These are phyloP conservation scores for Sebastes ruberrimus DNA, from an alignment of 2,797 vertebrate genomes.

Conservation along the genomic window DNA sequence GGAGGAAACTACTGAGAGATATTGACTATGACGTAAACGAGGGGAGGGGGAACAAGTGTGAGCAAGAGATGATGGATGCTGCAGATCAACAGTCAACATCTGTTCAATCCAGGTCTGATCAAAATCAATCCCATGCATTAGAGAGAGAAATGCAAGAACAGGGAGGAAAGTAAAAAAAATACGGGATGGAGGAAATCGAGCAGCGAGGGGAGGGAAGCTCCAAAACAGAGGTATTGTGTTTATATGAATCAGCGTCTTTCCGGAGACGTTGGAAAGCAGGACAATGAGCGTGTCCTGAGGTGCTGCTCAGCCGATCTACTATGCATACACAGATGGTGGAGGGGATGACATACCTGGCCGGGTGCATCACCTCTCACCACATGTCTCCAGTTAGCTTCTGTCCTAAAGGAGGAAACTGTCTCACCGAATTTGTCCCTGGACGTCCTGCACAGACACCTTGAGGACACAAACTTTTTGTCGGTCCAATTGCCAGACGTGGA, in stretches of 20 bases:
- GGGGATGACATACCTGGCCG: neutral
- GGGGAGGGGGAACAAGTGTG: conserved; percentile 3
- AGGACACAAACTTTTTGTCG: conserved; percentile 6
- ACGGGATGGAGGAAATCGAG: neutral
- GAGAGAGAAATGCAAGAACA: neutral
- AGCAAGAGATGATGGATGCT: conserved; percentile 11
- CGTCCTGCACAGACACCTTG: conserved; percentile 23
- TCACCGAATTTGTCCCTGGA: conserved; percentile 19
- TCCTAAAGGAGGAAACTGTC: conserved; percentile 32
- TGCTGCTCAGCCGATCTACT: conserved; percentile 30
- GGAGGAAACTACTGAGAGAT: conserved; percentile 27
- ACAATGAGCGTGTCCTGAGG: conserved; percentile 12
- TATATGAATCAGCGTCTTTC: neutral
- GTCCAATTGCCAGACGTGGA: neutral
- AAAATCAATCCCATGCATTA: conserved; percentile 20
- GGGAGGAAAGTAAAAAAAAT: neutral
- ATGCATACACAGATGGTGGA: conserved; percentile 36
- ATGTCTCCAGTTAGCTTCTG: conserved; percentile 45
- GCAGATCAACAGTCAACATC: conserved; percentile 15
- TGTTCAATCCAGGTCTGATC: conserved; percentile 24
- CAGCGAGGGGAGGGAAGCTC: neutral
- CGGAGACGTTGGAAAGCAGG: neutral
- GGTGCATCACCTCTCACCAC: conserved; percentile 33
- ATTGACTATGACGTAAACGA: conserved; percentile 33
- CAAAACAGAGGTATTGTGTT: neutral